A percentile compares a stretch with the other conserved stretches of the same genome.
Conservation (phyloP, 2,888 invertebrate genomes). For the Abrostola triplasia region DNA sequence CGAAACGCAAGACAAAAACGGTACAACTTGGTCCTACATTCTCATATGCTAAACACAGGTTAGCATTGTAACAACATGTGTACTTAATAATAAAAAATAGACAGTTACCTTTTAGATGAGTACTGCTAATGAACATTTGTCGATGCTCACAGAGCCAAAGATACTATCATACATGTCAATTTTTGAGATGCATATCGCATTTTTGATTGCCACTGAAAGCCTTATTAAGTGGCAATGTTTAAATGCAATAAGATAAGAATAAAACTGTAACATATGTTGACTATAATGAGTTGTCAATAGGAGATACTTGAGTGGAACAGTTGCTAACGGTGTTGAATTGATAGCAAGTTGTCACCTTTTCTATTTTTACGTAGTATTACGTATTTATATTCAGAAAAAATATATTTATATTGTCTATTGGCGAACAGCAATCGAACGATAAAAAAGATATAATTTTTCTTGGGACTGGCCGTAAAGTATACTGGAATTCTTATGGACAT, state of each 20-base stretch:
- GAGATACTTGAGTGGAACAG: background rate
- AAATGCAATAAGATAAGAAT: constrained; percentile 23
- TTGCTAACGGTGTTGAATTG: constrained; percentile 3
- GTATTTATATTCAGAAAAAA: no score
- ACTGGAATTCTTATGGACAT: no score
- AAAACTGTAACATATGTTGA: constrained; percentile 22
- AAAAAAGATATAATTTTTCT: no score
- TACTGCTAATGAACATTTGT: constrained; percentile 51
- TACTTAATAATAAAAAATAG: constrained; percentile 29
- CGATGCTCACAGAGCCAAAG: constrained; percentile 39
- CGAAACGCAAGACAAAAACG: constrained; percentile 20
- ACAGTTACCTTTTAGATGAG: constrained; percentile 38
- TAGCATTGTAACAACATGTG: constrained; percentile 21
- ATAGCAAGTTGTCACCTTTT: background rate
- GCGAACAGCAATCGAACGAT: no score
- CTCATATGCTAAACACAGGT: constrained; percentile 8
- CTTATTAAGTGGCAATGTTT: constrained; percentile 43
- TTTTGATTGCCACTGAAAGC: constrained; percentile 47
- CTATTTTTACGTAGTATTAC: no score
- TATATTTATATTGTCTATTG: no score
- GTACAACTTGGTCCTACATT: constrained; percentile 17
- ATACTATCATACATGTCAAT: constrained; percentile 52
- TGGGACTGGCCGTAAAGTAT: no score
- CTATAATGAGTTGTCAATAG: constrained; percentile 17
- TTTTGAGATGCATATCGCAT: constrained; percentile 50